Percentiles rank a stretch among this genome's conserved stretches.
Conservation (phyloP, 2,113 vertebrate genomes). For the Cinclus cinclus region DNA sequence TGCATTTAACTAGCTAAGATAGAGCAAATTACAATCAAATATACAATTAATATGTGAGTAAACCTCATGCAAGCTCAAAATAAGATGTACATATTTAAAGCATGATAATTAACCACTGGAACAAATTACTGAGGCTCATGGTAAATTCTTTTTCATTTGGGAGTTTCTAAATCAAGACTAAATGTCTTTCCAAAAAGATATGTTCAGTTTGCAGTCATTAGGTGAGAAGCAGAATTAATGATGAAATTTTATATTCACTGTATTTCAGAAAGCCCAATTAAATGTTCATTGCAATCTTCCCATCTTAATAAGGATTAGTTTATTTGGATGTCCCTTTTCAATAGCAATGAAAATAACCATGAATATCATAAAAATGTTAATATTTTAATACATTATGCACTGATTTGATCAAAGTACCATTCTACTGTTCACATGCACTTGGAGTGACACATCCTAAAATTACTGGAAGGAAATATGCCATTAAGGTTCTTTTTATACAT, state of each 20-base stretch:
- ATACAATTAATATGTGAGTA: constrained; percentile 58
- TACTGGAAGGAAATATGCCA: not conserved
- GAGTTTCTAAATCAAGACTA: constrained; percentile 45
- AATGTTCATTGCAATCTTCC: not conserved
- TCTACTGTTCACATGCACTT: not conserved
- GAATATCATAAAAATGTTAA: not conserved
- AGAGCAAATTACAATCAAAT: constrained; percentile 57
- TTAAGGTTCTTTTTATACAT: not conserved
- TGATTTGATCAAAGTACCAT: not conserved
- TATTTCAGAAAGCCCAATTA: not conserved
- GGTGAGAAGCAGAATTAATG: not conserved
- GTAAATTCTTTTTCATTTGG: constrained; percentile 41
- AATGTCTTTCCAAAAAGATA: constrained; percentile 19
- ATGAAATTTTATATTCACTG: not conserved
- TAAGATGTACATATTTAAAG: constrained; percentile 63
- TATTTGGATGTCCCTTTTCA: not conserved
- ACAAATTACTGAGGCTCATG: constrained; percentile 36
- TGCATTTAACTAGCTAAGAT: constrained; percentile 38
- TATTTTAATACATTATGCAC: not conserved
- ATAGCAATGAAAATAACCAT: not conserved
- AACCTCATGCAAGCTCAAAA: constrained; percentile 52
- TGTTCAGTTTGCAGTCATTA: not conserved
- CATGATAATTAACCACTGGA: constrained; percentile 56
- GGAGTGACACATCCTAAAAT: not conserved
- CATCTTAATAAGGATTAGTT: not conserved